Base-by-base conservation (phyloP, 2,113 vertebrate species). In the Cyphomyrus plagiostoma region DNA sequence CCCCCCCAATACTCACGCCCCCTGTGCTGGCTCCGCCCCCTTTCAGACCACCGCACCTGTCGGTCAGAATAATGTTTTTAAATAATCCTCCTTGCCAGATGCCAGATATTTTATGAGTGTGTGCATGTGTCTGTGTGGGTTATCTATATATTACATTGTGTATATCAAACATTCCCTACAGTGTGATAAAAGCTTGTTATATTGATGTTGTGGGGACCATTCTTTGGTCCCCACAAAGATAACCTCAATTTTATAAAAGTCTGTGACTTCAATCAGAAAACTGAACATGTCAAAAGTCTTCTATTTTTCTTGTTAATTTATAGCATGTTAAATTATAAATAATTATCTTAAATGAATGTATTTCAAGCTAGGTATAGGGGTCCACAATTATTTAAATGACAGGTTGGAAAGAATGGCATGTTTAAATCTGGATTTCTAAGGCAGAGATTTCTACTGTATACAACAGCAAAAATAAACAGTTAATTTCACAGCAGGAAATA, bases 1-100 rank as follows among this genome's bases (percentile, higher is more conserved):
- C 91, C 46, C 89, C 89, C 92, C 91, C 90, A 92, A 92, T 90
- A 66, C 19, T n/a, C n/a, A 66, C 58, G 13, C 58, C 58, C 53
- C 53, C 53, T 56, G 9, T 9, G 0, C n/a, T 26, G 89, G 91
- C 90, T 92, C 46, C 46, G 2, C 70, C 30, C 70, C 26, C 39
- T 77, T 77, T 17, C 70, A 77, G 70, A 3, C 66, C 66, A 35
- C 66, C 4, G 3, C 66, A 74, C 66, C 11, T 30, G 70, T 77
- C 70, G 4, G 70, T 4, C 70, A 77, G 30, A 77, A 77, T 30
- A 30, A 77, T 77, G 30, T 77, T 77, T 77, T 77, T 77, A 35
- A 77, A 77, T 77, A 77, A 77, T 39, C 70, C n/a, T 30, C 30
- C 26, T 39, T 77, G 70, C 35, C 70, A 77, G 30, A 77, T 77